phyloP scores from a whole-genome alignment of 2,797 vertebrate species.

The Epinephelus malabaricus region DNA sequence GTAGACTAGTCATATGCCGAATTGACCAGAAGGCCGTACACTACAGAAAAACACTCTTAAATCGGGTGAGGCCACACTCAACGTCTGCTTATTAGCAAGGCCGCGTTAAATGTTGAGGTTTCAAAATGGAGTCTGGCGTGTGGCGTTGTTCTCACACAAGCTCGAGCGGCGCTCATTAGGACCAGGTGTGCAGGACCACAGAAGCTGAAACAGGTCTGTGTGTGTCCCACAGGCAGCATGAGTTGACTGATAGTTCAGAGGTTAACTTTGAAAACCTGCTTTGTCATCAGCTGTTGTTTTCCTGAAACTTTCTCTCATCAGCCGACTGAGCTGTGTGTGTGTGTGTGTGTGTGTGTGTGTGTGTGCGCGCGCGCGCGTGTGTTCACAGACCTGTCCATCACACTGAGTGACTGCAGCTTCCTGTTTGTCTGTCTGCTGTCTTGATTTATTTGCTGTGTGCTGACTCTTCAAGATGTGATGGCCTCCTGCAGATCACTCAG shows the following conservation, averaged over 20 bases:
- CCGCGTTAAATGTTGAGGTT: not conserved
- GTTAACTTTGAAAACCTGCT: not conserved
- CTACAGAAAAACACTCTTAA: not conserved
- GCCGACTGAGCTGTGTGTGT: too few species aligned
- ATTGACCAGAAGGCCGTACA: rapidly evolving
- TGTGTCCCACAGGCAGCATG: not conserved
- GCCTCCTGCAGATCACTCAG: too few species aligned
- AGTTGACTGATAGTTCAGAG: not conserved
- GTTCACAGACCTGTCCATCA: not conserved
- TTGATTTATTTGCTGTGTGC: too few species aligned
- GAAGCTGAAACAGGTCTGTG: not conserved
- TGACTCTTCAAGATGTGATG: too few species aligned
- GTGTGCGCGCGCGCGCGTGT: too few species aligned
- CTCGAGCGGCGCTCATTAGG: too few species aligned
- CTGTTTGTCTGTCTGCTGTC: too few species aligned
- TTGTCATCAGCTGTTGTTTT: not conserved
- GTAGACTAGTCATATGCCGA: not conserved
- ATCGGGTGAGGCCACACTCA: rapidly evolving
- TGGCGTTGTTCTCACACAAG: not conserved
- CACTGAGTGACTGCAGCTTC: not conserved
- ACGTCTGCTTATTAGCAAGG: rapidly evolving
- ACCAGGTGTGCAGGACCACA: too few species aligned
- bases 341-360: too few species aligned
- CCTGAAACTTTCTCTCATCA: not conserved
- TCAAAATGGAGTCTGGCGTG: constrained; percentile 26